Conservation (phyloP, 1,140 invertebrate species). For the Argopecten irradians region DNA sequence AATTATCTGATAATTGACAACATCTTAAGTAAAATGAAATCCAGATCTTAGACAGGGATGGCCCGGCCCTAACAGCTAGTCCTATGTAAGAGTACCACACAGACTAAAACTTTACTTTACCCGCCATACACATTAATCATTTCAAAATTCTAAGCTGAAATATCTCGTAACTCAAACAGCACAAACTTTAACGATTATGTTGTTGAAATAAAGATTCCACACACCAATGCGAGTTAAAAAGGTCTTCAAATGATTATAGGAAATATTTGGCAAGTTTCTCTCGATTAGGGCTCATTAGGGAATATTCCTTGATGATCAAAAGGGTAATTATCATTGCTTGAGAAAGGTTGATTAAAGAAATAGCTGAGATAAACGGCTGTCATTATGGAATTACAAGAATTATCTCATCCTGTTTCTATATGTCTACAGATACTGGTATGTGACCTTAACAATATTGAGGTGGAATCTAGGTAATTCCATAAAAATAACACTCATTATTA, state of each 20-base stretch:
- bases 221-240: background rate
- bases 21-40: background rate
- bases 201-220: background rate
- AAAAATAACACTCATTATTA: no score
- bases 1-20: slow-evolving; percentile 12
- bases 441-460: no score
- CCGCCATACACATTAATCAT: background rate
- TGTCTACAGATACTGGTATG: background rate
- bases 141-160: background rate
- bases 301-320: background rate
- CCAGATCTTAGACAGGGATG: background rate
- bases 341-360: background rate
- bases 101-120: background rate
- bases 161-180: background rate
- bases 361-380: background rate
- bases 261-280: background rate
- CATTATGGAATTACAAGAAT: background rate
- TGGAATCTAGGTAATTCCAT: no score
- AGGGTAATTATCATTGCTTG: background rate
- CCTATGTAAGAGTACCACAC: background rate
- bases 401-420: background rate
- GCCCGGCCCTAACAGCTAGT: background rate
- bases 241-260: background rate
- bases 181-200: background rate
- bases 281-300: background rate